Base-by-base conservation (phyloP, 2,888 invertebrate genomes). In the Linnaemya tessellans region DNA sequence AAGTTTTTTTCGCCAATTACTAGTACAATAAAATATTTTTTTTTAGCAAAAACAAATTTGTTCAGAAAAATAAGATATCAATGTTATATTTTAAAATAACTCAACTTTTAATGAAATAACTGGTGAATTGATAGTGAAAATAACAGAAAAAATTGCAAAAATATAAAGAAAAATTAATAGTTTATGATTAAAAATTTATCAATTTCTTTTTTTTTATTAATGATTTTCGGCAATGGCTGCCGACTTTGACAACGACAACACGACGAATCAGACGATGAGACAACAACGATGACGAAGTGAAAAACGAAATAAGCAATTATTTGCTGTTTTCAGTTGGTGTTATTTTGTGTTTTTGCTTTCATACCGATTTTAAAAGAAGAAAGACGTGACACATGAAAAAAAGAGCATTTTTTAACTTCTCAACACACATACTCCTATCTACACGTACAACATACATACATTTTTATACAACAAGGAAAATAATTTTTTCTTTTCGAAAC, bases 341-440 rank as follows among this genome's bases (percentile, higher is more conserved):
- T 75, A 65, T 65, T 20, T 75, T 62, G 60, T 54, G 46, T 79
- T 65, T 82, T 88, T 87, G 68, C 80, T 87, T 87, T 84, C 41
- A 68, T 75, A 81, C 62, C 35, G 30, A 56, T 46, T 78, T 73
- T 11, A 62, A 73, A 81, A 80, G 71, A 74, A 78, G 75, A 78
- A 77, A 84, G 77, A 77, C 65, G 58, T 73, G 84, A 80, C 58
- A 80, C 20, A 73, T 62, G 58, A 80, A 84, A 65, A 30, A 82
- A 82, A 68, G 70, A 86, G 88, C 87, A 87, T 88, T 88, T 88
- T 88, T 87, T 88, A 88, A 89, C 89, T 88, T 89, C 90, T 88
- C 88, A 89, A 65, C 77, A 77, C 56, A 67, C 64, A 79, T 38
- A 80, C 65, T 65, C 30, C 18, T 18, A 35, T 15, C 3, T 22